These are phyloP conservation scores for Marmota flaviventris DNA, from an alignment of 2,113 vertebrate genomes.

Conservation along the genomic window DNA sequence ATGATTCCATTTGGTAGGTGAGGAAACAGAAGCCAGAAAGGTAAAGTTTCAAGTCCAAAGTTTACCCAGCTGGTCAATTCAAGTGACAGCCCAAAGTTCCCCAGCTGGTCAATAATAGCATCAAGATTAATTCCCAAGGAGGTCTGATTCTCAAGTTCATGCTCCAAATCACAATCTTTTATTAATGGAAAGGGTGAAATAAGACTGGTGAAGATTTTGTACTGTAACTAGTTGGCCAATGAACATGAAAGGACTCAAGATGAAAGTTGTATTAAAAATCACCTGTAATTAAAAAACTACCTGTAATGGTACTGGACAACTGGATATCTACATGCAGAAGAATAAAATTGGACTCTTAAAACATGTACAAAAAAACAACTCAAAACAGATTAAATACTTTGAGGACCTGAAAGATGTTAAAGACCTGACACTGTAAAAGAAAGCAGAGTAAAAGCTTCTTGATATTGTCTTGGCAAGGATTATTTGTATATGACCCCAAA, in stretches of 20 bases:
- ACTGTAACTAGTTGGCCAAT: neutral
- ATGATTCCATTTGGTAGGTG: neutral
- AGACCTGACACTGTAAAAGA: neutral
- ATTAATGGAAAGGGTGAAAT: neutral
- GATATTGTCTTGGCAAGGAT: neutral
- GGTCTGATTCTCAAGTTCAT: neutral
- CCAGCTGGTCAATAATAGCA: neutral
- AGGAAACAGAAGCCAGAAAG: neutral
- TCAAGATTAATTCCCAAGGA: neutral
- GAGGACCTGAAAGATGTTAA: neutral
- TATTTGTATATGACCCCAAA: neutral
- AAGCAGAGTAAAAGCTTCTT: neutral
- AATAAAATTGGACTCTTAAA: neutral
- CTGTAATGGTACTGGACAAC: neutral
- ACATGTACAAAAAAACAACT: neutral
- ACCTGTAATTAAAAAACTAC: neutral
- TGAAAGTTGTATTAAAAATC: constrained; percentile 50
- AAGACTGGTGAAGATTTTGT: neutral
- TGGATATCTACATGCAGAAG: neutral
- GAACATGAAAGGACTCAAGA: constrained; percentile 23
- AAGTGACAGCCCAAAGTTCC: neutral
- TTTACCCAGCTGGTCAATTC: neutral
- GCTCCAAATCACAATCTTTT: neutral
- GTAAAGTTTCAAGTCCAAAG: neutral
- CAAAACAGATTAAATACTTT: neutral